Percentiles rank a stretch among this genome's conserved stretches.
These are phyloP conservation scores for Lordiphosa collinella DNA, from an alignment of 1,140 invertebrate genomes.

Conservation along the genomic window DNA sequence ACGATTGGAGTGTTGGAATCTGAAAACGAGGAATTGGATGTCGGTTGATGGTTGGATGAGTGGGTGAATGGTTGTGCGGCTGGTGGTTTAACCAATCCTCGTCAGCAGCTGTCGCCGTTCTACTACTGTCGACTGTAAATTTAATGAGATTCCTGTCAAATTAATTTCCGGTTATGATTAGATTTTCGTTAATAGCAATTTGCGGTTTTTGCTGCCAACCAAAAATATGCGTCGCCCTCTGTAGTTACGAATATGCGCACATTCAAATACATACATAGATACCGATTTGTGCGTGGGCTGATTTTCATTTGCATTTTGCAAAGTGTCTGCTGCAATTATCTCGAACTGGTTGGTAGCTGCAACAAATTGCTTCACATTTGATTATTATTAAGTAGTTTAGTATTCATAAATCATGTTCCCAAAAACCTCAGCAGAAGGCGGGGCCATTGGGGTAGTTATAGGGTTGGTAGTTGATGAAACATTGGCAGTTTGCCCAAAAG, in stretches of 20 bases:
- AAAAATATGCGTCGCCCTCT: constrained; percentile 36
- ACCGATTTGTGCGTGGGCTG: constrained; percentile 1
- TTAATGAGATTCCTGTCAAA: constrained; percentile 80
- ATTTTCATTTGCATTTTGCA: constrained; percentile 30
- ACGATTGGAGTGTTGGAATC: constrained; percentile 41
- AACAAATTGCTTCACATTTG: constrained; percentile 50
- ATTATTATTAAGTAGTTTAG: constrained; percentile 66
- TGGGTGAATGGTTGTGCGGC: too few relatives aligned
- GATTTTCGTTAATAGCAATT: constrained; percentile 80
- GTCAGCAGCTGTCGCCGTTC: constrained; percentile 23
- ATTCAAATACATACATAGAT: background rate
- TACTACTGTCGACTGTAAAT: constrained; percentile 58
- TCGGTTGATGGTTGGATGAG: background rate
- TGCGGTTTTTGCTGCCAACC: constrained; percentile 71
- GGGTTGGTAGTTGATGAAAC: constrained; percentile 11
- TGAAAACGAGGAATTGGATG: background rate
- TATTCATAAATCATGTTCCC: constrained; percentile 57
- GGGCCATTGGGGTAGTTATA: too few relatives aligned
- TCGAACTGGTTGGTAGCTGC: constrained; percentile 40
- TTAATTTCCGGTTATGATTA: constrained; percentile 80
- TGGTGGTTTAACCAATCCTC: constrained; percentile 3
- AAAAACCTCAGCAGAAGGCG: constrained; percentile 1
- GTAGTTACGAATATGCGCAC: background rate
- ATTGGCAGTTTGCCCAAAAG: background rate
- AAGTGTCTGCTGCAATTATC: constrained; percentile 44